Percentiles rank a stretch among this genome's conserved stretches.
Conservation (phyloP, 2,888 invertebrate species). For the Apamea crenata region DNA sequence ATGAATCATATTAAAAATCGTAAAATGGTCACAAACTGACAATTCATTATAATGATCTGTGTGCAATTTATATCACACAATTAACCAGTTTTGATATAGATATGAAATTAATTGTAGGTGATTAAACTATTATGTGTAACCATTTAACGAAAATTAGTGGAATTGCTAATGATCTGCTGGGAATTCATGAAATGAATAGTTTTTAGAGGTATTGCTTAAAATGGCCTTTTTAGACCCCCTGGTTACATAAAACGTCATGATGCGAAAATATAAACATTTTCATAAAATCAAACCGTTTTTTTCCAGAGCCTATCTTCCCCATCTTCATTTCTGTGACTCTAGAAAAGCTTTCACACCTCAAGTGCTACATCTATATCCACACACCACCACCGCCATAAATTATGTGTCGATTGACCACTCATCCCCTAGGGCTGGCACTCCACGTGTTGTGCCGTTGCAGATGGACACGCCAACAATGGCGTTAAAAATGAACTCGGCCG, state of each 20-base stretch:
- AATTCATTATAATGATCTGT: too few species aligned
- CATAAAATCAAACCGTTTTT: neutral
- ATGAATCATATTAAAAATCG: too few species aligned
- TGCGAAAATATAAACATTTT: neutral
- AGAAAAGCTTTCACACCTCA: conserved; percentile 33
- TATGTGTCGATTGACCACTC: conserved; percentile 81
- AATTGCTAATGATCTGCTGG: too few species aligned
- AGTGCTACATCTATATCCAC: conserved; percentile 37
- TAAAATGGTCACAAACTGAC: too few species aligned
- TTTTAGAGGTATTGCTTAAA: too few species aligned
- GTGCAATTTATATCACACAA: too few species aligned
- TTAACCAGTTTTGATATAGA: too few species aligned
- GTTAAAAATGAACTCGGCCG: conserved; percentile 87
- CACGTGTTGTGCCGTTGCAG: conserved; percentile 70
- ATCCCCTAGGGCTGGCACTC: conserved; percentile 72
- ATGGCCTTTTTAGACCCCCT: too few species aligned
- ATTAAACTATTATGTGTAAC: too few species aligned
- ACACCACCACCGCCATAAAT: conserved; percentile 77
- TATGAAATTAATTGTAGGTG: too few species aligned
- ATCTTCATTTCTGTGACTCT: neutral
- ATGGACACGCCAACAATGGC: conserved; percentile 84
- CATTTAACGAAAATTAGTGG: too few species aligned
- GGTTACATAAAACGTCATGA: neutral
- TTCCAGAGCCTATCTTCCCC: neutral
- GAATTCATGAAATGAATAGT: too few species aligned